Base-by-base conservation (phyloP, 2,113 vertebrate species). In the Strix aluco region DNA sequence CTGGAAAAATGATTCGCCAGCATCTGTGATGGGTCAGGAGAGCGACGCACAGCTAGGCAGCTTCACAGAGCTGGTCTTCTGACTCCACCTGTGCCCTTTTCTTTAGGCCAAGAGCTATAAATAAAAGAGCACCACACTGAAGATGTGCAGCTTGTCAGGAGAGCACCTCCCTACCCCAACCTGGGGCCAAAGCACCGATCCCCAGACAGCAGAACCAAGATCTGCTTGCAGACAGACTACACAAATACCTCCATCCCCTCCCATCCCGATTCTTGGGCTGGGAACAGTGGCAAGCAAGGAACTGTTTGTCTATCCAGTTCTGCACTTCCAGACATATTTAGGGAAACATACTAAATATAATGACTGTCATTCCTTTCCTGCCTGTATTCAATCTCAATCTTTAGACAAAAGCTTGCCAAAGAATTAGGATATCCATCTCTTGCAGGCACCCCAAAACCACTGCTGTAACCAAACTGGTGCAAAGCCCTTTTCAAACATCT, bases 171-270 rank as follows among this genome's bases (percentile, higher is more conserved):
- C 81, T 16, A 1, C 15, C 38, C 75, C 61, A 73, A 3, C 47
- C 0, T 13, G 40, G 70, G 69, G 70, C 54, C 80, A 78, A 30
- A 47, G 30, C 55, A 12, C 23, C 0, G 0, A 46, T 11, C 65
- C 40, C 71, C 38, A 38, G 65, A 46, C 1, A 1, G 57, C 2
- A 1, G 49, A 49, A 40, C n/a, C 3, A 3, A 26, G 38, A 80
- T 32, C 16, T 27, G 49, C 27, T 9, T 3, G 18, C 57, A 83
- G 70, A 36, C 15, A n/a, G 42, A 10, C 47, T 15, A 8, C 32
- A 54, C 9, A 38, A 42, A 29, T 6, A 30, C 15, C 67, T 55
- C 62, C 52, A 29, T 30, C 79, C 71, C 26, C 51, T 59, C 14
- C 71, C 88, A 79, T 29, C 49, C 40, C 4, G 0, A 4, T 8